A percentile compares a stretch with the other conserved stretches of the same genome.
Evolutionary conservation across 2,113 vertebrate genomes (phyloP).

Genomic region (Grammomys dolichurus): DNA sequence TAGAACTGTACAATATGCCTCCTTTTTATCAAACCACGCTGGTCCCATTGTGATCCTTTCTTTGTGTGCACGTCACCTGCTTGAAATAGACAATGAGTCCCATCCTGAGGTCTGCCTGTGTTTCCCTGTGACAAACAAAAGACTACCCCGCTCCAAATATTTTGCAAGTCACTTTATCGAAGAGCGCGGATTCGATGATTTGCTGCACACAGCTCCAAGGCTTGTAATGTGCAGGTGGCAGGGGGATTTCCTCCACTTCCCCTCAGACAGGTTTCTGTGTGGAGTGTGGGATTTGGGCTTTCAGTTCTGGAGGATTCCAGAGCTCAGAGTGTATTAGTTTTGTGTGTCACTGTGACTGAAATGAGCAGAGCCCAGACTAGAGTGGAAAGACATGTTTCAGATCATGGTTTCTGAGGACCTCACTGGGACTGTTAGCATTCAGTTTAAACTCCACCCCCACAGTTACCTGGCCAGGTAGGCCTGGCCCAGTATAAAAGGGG

Average conservation of each 20-base stretch:
- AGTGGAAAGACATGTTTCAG: not conserved
- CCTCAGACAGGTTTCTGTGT: not conserved
- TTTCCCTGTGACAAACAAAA: not conserved
- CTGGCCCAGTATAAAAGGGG: too few species aligned
- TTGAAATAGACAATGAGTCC: not conserved
- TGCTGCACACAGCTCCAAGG: not conserved
- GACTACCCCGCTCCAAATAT: not conserved
- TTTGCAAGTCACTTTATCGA: not conserved
- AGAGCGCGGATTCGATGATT: fast-evolving
- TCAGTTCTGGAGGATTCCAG: not conserved
- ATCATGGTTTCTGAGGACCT: too few species aligned
- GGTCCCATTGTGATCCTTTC: too few species aligned
- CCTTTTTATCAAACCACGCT: fast-evolving
- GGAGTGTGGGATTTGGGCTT: not conserved
- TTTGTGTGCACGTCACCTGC: not conserved
- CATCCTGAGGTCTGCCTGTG: not conserved
- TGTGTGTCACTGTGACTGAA: not conserved
- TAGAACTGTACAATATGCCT: not conserved
- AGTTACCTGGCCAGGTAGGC: too few species aligned
- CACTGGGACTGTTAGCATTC: not conserved
- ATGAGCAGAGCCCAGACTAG: not conserved
- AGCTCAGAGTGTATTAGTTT: not conserved
- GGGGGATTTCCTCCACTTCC: not conserved
- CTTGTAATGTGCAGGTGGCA: too few species aligned
- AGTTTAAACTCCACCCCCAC: too few species aligned